Percentiles rank a stretch among this genome's conserved stretches.
phyloP scores from a whole-genome alignment of 2,797 vertebrate genomes.

The Scleropages formosus region DNA sequence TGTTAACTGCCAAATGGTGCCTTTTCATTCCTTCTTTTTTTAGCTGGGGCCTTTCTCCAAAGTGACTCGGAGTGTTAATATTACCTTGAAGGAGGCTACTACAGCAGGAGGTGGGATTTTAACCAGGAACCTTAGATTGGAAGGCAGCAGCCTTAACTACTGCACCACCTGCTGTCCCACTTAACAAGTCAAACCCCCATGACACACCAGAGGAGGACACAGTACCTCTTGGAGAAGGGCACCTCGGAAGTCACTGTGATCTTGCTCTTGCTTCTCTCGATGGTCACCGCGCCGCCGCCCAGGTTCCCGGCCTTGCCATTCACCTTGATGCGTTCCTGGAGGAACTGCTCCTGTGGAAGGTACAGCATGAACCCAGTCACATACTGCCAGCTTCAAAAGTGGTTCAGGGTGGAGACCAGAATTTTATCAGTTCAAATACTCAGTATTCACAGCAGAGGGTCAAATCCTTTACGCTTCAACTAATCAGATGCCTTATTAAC shows the following conservation, averaged over 20 bases:
- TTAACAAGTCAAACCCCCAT: background rate
- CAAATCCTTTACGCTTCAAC: too few relatives aligned
- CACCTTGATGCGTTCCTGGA: constrained; percentile 85
- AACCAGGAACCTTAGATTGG: too few relatives aligned
- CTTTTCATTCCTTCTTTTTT: too few relatives aligned
- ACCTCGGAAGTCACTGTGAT: constrained; percentile 82
- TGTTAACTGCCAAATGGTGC: too few relatives aligned
- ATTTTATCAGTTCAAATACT: background rate
- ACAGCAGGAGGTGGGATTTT: too few relatives aligned
- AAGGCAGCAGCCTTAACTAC: too few relatives aligned
- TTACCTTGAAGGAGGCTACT: too few relatives aligned
- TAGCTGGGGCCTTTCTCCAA: too few relatives aligned
- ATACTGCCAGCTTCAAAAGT: background rate
- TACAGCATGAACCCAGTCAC: background rate
- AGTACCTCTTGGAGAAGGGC: constrained; percentile 83
- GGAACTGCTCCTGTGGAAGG: constrained; percentile 76
- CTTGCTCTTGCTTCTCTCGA: constrained; percentile 84
- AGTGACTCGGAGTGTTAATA: too few relatives aligned
- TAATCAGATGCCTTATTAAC: too few relatives aligned
- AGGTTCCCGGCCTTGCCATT: constrained; percentile 83
- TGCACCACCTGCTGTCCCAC: too few relatives aligned
- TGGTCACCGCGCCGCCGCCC: constrained; percentile 76
- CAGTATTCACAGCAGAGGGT: background rate
- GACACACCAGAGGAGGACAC: background rate
- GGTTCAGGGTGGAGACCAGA: background rate